phyloP scores from a whole-genome alignment of 2,797 vertebrate genomes.

The Pipistrellus kuhlii region DNA sequence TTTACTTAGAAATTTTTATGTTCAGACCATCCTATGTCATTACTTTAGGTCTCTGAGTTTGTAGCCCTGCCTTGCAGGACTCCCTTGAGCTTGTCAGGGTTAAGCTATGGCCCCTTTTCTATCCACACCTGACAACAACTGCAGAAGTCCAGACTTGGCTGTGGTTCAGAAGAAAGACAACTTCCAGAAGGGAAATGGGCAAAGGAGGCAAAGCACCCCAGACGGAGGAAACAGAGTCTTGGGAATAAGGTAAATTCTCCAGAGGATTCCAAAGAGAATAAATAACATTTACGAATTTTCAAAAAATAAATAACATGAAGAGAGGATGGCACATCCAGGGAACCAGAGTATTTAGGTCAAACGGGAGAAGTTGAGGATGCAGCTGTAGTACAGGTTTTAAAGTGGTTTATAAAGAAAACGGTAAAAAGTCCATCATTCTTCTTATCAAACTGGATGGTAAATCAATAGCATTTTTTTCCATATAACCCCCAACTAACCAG shows the following conservation, averaged over 20 bases:
- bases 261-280: background rate
- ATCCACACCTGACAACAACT: background rate
- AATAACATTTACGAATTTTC: background rate
- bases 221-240: background rate
- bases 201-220: background rate
- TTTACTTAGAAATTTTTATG: background rate
- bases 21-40: background rate
- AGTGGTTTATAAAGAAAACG: background rate
- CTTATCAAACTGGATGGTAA: background rate
- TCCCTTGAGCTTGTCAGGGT: background rate
- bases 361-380: background rate
- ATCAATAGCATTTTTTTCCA: background rate
- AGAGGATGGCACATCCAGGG: background rate
- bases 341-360: background rate
- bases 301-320: background rate
- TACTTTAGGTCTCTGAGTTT: background rate
- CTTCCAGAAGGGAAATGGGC: background rate
- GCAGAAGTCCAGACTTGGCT: background rate
- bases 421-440: background rate
- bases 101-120: background rate
- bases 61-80: background rate
- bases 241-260: background rate
- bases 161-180: background rate
- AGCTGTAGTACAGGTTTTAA: background rate
- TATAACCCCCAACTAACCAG: background rate